Conservation (phyloP, 2,113 vertebrate species). For the Trachemys scripta region DNA sequence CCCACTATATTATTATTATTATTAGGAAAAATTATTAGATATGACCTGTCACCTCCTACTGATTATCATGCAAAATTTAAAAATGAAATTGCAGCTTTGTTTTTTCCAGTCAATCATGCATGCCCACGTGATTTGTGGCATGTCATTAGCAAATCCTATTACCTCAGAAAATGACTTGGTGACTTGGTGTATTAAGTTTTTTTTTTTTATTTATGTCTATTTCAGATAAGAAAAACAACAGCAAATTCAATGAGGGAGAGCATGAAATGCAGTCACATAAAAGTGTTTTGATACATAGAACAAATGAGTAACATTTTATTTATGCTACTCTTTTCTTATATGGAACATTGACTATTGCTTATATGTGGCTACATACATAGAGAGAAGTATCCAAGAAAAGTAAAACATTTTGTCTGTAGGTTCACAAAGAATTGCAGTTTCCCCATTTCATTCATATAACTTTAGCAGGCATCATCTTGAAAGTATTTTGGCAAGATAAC, state of each 20-base stretch:
- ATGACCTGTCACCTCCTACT: background rate
- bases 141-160: slow-evolving; percentile 1
- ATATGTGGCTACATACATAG: background rate
- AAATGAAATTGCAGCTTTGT: background rate
- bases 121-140: slow-evolving; percentile 40
- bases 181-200: background rate
- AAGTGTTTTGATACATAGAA: background rate
- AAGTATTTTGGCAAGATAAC: slow-evolving; percentile 74
- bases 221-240: background rate
- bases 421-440: background rate
- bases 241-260: background rate
- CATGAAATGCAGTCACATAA: background rate
- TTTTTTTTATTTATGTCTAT: background rate
- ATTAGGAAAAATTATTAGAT: background rate
- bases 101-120: slow-evolving; percentile 39
- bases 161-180: background rate
- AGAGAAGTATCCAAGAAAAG: background rate
- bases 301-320: background rate
- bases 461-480: slow-evolving; percentile 28
- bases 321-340: background rate
- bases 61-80: background rate
- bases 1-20: no score
- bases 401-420: background rate
- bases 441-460: slow-evolving; percentile 18
- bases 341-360: background rate